Percentiles rank a stretch among this genome's conserved stretches.
Evolutionary conservation across 2,888 invertebrate genomes (phyloP).

Genomic region (Drosophila dives): DNA sequence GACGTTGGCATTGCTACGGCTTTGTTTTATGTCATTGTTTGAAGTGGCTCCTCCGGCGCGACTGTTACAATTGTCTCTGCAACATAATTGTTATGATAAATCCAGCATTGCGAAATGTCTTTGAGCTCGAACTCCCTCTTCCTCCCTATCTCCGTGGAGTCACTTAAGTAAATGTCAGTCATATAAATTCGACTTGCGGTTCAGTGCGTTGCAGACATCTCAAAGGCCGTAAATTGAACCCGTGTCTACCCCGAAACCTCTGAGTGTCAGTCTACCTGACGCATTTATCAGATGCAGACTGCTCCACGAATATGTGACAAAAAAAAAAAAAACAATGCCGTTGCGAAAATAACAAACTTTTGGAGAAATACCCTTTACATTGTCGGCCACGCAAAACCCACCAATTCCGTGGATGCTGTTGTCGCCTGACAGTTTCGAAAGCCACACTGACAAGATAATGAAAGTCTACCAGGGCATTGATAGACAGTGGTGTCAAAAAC

Average conservation of each 20-base stretch:
- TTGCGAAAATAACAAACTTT: constrained; percentile 44
- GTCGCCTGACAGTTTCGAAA: constrained; percentile 58
- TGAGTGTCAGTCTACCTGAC: constrained; percentile 37
- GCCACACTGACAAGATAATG: constrained; percentile 71
- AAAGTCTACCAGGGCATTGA: constrained; percentile 57
- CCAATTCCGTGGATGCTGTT: constrained; percentile 35
- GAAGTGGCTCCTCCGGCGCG: constrained; percentile 59
- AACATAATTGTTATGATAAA: constrained; percentile 77
- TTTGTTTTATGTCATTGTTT: constrained; percentile 73
- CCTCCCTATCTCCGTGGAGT: constrained; percentile 36
- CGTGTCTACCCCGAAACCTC: constrained; percentile 20
- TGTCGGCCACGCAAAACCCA: constrained; percentile 37
- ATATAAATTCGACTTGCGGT: constrained; percentile 46
- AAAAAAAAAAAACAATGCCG: constrained; percentile 30
- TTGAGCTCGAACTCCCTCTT: constrained; percentile 6
- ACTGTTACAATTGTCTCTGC: constrained; percentile 66
- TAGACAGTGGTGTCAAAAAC: constrained; percentile 8
- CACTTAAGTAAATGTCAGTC: constrained; percentile 70
- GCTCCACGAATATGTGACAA: constrained; percentile 23
- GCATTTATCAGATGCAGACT: constrained; percentile 75
- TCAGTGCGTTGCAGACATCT: constrained; percentile 55
- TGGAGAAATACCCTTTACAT: constrained; percentile 46
- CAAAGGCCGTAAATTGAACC: constrained; percentile 69
- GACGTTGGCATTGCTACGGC: constrained; percentile 29
- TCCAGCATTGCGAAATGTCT: constrained; percentile 42